Conservation (phyloP, 2,797 vertebrate species). For the Pempheris klunzingeri region DNA sequence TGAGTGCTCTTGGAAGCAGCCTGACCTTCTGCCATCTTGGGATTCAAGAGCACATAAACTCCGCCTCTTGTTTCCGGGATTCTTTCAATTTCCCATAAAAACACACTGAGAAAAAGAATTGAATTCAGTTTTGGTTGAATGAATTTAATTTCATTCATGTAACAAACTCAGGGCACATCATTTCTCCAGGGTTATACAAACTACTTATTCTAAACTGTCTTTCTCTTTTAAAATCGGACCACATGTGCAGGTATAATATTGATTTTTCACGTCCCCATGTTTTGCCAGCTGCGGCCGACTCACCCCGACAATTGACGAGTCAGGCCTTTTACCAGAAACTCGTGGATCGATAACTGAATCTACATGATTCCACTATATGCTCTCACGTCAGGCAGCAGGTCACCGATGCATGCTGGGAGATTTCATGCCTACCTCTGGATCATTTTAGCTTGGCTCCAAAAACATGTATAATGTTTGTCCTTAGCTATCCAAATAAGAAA, state of each 20-base stretch:
- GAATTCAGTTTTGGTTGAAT: too few relatives aligned
- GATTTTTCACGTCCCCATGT: too few relatives aligned
- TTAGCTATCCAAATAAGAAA: conserved; percentile 1
- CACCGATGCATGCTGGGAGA: not conserved
- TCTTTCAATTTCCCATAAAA: not conserved
- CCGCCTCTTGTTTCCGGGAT: not conserved
- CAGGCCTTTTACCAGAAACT: not conserved
- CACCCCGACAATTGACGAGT: not conserved
- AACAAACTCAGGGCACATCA: not conserved
- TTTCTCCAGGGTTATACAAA: not conserved
- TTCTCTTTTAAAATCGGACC: not conserved
- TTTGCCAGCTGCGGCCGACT: not conserved
- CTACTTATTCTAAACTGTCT: not conserved
- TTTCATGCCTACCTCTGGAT: not conserved
- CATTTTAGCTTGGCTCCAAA: not conserved
- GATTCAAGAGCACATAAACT: not conserved
- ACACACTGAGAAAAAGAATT: not conserved
- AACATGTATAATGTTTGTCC: not conserved
- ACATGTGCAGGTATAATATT: not conserved
- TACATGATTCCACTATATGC: too few relatives aligned
- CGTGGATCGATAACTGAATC: not conserved
- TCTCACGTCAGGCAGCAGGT: not conserved
- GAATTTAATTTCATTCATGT: not conserved
- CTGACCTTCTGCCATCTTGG: too few relatives aligned
- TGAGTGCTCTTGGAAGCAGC: not conserved